Conservation (phyloP, 2,113 vertebrate genomes). For the Dipodomys stephensi region DNA sequence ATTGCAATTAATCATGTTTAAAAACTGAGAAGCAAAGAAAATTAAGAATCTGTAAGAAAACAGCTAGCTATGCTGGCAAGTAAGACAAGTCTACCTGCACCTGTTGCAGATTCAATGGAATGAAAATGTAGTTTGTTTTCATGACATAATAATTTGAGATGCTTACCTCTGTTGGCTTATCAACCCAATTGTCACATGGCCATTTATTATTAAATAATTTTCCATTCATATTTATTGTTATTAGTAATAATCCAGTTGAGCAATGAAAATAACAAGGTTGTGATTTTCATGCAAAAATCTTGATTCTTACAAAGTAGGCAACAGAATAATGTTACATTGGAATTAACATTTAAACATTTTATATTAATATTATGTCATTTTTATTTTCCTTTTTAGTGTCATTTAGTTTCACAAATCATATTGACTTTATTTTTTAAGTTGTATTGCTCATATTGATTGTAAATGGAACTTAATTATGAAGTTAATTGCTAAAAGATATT, state of each 20-base stretch:
- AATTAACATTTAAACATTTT: neutral
- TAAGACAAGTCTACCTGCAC: neutral
- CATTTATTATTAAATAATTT: neutral
- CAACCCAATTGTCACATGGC: neutral
- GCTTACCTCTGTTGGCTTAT: neutral
- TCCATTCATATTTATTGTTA: neutral
- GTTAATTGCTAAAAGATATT: slow-evolving; percentile 14
- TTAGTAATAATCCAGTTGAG: neutral
- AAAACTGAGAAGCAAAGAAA: neutral
- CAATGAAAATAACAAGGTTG: neutral
- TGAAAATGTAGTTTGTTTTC: neutral
- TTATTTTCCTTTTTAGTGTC: neutral
- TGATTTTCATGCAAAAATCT: neutral
- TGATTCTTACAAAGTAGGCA: neutral
- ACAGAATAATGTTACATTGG: neutral
- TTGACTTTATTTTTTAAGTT: slow-evolving; percentile 20
- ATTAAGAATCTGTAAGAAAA: neutral
- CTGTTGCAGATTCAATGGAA: neutral
- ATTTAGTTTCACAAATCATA: neutral
- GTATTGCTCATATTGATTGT: neutral
- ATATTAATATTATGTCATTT: too few relatives aligned
- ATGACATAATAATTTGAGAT: neutral
- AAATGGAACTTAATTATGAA: slow-evolving; percentile 20
- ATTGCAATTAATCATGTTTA: neutral
- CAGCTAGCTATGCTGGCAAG: neutral